Evolutionary conservation across 2,113 vertebrate species (phyloP).

Genomic region (Semnornis frantzii): DNA sequence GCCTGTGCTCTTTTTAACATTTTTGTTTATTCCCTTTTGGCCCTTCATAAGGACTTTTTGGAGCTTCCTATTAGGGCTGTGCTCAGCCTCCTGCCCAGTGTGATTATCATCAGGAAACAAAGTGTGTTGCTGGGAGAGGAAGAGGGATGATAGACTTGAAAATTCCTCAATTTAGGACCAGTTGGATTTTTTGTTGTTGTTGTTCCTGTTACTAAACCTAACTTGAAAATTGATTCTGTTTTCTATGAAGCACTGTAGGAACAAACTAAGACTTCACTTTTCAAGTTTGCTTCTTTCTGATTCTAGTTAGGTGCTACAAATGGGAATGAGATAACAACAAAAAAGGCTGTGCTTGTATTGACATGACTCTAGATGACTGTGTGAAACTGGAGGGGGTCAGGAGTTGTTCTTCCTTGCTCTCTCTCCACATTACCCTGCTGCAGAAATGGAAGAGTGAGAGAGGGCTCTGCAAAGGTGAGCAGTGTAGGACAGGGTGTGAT

Average conservation of each 20-base stretch:
- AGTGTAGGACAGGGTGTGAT: accelerated
- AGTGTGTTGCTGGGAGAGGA: neutral
- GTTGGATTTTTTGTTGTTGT: neutral
- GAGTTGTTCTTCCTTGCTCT: neutral
- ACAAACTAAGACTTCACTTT: accelerated
- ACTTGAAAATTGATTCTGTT: neutral
- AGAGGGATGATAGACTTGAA: neutral
- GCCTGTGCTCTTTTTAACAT: neutral
- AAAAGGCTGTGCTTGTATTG: neutral
- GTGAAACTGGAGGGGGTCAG: neutral
- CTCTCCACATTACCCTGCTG: neutral
- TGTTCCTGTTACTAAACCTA: neutral
- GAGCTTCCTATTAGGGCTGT: neutral
- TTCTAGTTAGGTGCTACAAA: neutral
- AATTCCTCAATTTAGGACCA: neutral
- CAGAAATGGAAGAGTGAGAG: neutral
- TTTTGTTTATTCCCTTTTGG: neutral
- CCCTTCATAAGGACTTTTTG: neutral
- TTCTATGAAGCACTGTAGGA: neutral
- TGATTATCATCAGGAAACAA: neutral
- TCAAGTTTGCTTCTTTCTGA: neutral
- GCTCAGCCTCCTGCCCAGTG: neutral
- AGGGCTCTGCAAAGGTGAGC: neutral
- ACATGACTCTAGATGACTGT: neutral
- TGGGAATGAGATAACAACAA: neutral